Base-by-base conservation (phyloP, 2,888 invertebrate genomes). In the Hirtodrosophila alboralis region DNA sequence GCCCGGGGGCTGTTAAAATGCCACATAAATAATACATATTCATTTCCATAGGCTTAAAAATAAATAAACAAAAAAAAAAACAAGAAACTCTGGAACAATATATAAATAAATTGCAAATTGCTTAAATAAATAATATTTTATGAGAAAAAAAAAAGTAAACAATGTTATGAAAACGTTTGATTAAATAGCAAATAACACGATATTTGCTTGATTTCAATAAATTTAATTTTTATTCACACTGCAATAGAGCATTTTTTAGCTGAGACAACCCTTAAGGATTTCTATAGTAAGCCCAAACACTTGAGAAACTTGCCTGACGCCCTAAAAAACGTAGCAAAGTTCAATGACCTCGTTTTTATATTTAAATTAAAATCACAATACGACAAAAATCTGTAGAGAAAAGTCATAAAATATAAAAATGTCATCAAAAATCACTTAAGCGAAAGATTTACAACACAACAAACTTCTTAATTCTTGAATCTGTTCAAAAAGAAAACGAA, bases 301-400 rank as follows among this genome's bases (percentile, higher is more conserved):
- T 18, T 18, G 34, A 18, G 9, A 21, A 54, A 43, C 43, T 27
- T 26, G 30, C 4, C 2, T 5, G 31, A 49, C 4, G 4, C 18
- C 18, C 4, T 2, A 18, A 18, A 18, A 18, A 8, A 16, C 16
- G 38, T 23, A 34, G 5, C 27, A 18, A n/a, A 37, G 59, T 36
- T 58, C 59, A 60, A 10, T 58, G 59, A 58, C 47, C 58, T 26
- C 14, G 12, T 38, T 41, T 23, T 23, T 6, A 23, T 7, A 23
- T 7, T 8, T 2, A 4, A 8, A 23, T 23, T 8, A 23, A 23
- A 23, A 23, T 23, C n/a, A 30, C 13, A 13, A 10, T 4, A 27
- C 27, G 23, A 34, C n/a, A 49, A 51, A 9, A 13, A 34, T 14
- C 5, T 4, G 18, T 18, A 18, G n/a, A n/a, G n/a, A n/a, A 1